Evolutionary conservation across 2,888 invertebrate species (phyloP), one percentile per base, ranked within the genome.

Genomic region (Amblyjoppa fuscipennis): DNA sequence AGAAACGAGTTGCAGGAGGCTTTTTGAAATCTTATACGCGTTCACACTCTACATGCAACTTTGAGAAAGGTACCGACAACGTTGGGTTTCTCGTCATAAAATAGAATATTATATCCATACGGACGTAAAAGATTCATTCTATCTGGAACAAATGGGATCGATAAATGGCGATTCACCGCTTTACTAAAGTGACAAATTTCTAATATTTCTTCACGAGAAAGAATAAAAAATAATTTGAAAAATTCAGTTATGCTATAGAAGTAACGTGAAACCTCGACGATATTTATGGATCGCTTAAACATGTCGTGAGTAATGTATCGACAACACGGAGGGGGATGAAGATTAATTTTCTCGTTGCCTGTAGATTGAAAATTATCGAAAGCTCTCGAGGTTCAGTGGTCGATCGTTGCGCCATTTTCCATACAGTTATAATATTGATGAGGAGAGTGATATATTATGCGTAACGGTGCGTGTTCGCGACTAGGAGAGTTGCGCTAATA

Each of bases 371-470:
- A 77, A 84, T 76, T 73, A 77, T 66, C 16, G 61, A 31, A 51
- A 73, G 45, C 69, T 69, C 31, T 28, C 6, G 49, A 25, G 31
- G 25, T 38, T 78, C 68, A 28, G 61, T 38, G 77, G 64, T 71
- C 53, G 66, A 71, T 76, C 51, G 69, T 69, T 66, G 20, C 38
- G 53, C 56, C 74, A 73, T 74, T 74, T 41, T 74, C 45, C 6
- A 28, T 51, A 38, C 9, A 59, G 56, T 34, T 11, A 3, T 5
- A n/a, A 16, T 56, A 78, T 81, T 71, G 85, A 85, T 85, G 83
- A 82, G 80, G 76, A 76, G 79, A 83, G 73, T 80, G 56, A 82
- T 61, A 77, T 45, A 53, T 77, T 83, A 80, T 69, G 82, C 80
- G 61, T 41, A 61, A 80, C 76, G 73, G 70, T 73, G 76, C 66